Percentiles rank a stretch among this genome's conserved stretches.
phyloP scores from a whole-genome alignment of 2,888 invertebrate genomes.

The Agrotis segetum region DNA sequence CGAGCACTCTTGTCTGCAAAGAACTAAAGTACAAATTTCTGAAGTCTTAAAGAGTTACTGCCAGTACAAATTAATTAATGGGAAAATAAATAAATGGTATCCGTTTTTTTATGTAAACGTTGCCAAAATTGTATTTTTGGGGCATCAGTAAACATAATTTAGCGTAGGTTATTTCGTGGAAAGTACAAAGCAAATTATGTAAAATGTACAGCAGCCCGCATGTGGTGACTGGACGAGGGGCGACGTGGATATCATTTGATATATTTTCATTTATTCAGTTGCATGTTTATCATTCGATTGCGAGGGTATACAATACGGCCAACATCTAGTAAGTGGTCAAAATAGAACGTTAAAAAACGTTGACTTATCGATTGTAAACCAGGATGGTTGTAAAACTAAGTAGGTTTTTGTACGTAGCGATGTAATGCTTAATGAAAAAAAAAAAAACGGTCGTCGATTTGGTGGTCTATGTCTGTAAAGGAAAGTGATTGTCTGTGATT shows the following conservation, averaged over 20 bases:
- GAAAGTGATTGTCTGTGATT: conserved; percentile 91
- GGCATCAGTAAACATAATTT: conserved; percentile 84
- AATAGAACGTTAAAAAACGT: conserved; percentile 73
- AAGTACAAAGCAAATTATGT: conserved; percentile 80
- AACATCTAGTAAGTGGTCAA: conserved; percentile 78
- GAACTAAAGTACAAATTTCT: conserved; percentile 90
- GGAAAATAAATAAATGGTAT: conserved; percentile 69
- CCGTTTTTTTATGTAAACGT: conserved; percentile 86
- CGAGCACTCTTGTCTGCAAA: conserved; percentile 84
- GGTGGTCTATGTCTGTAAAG: conserved; percentile 91
- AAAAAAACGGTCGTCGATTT: conserved; percentile 85
- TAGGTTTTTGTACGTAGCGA: conserved; percentile 90
- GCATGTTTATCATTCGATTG: conserved; percentile 71
- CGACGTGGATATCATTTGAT: conserved; percentile 60
- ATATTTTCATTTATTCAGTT: conserved; percentile 60
- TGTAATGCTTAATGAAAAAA: conserved; percentile 88
- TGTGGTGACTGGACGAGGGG: conserved; percentile 58
- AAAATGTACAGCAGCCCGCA: conserved; percentile 77
- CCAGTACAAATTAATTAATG: conserved; percentile 90
- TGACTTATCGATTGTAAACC: conserved; percentile 84
- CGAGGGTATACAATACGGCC: conserved; percentile 77
- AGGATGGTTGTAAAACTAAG: conserved; percentile 91
- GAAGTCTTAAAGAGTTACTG: conserved; percentile 87
- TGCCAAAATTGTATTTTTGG: conserved; percentile 89
- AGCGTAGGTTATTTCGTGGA: conserved; percentile 83